A percentile compares a stretch with the other conserved stretches of the same genome.
Conservation (phyloP, 2,113 vertebrate species). For the Vicugna pacos region DNA sequence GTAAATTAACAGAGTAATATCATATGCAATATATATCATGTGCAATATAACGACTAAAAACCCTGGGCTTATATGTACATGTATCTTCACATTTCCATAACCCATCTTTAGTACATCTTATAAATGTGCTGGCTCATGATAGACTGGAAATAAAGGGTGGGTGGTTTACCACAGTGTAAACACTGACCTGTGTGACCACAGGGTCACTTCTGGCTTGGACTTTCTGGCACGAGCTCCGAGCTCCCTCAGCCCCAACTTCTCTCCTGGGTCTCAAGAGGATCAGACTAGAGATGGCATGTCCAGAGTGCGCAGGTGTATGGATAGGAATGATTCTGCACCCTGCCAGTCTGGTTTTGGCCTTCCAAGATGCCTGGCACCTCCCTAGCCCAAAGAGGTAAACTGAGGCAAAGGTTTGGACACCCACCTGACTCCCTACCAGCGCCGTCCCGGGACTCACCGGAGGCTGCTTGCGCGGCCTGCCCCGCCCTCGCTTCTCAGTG, state of each 20-base stretch:
- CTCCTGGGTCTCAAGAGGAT: background rate
- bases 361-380: background rate
- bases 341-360: background rate
- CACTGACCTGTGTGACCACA: background rate
- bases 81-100: background rate
- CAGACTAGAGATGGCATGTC: rapidly evolving
- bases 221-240: background rate
- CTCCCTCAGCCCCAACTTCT: background rate
- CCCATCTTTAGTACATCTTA: background rate
- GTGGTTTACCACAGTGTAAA: background rate
- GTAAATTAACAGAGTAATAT: background rate
- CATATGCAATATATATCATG: rapidly evolving
- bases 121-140: background rate
- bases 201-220: background rate
- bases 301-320: rapidly evolving
- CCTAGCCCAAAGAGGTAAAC: conserved; percentile 56
- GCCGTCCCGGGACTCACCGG: conserved; percentile 86
- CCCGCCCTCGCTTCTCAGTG: conserved; percentile 95
- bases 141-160: background rate
- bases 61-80: rapidly evolving
- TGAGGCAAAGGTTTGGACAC: conserved; percentile 42
- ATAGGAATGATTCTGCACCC: background rate
- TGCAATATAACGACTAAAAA: background rate
- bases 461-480: conserved; percentile 95
- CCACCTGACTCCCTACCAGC: conserved; percentile 74